phyloP scores from a whole-genome alignment of 2,797 vertebrate species.

The Eidolon dupreanum region DNA sequence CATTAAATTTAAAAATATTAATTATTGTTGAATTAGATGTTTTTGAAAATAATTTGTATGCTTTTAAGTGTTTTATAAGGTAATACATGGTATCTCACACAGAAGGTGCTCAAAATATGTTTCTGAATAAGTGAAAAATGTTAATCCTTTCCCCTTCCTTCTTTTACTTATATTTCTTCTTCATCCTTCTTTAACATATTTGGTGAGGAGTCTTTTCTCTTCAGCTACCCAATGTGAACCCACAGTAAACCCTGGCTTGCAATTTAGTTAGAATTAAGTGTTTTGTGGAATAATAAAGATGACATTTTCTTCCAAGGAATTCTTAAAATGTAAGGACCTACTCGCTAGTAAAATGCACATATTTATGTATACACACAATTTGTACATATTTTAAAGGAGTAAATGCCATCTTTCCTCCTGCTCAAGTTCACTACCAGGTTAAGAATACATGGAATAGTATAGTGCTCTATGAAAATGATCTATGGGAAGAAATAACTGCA shows the following conservation, averaged over 20 bases:
- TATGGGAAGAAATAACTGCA: not conserved
- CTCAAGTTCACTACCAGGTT: not conserved
- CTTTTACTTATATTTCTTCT: not conserved
- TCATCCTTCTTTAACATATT: not conserved
- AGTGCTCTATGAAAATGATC: not conserved
- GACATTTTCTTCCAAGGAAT: not conserved
- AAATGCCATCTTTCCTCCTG: not conserved
- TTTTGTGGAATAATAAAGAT: not conserved
- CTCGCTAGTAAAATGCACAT: not conserved
- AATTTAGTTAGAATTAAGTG: not conserved
- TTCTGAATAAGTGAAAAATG: not conserved
- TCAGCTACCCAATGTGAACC: not conserved
- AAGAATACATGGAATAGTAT: not conserved
- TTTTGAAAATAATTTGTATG: not conserved
- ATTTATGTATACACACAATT: not conserved
- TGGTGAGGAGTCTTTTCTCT: not conserved
- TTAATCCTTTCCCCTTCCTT: not conserved
- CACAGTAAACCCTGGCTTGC: not conserved
- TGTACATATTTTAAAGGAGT: not conserved
- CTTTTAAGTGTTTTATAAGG: not conserved
- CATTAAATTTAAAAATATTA: not conserved
- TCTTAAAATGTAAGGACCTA: not conserved
- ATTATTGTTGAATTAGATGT: not conserved
- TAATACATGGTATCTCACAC: not conserved
- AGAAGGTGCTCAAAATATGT: not conserved